phyloP scores from a whole-genome alignment of 2,113 vertebrate species.

The Sander lucioperca region DNA sequence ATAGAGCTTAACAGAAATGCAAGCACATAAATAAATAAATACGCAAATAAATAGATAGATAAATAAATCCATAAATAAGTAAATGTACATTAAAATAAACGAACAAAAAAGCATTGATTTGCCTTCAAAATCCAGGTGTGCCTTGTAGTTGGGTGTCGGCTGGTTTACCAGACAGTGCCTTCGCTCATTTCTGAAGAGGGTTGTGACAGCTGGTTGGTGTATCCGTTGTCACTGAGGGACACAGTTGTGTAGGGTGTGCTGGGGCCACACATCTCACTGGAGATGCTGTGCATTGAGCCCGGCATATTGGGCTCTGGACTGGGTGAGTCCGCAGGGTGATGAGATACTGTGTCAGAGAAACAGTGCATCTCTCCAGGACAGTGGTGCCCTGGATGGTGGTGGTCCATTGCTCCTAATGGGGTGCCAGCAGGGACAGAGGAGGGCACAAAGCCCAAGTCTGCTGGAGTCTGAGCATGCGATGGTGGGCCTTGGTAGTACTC shows the following conservation, averaged over 20 bases:
- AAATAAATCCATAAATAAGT: conserved; percentile 61
- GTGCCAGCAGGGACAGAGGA: conserved; percentile 94
- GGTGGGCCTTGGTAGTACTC: conserved; percentile 98
- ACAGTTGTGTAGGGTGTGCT: conserved; percentile 92
- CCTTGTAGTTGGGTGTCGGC: conserved; percentile 11
- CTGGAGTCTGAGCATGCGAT: conserved; percentile 94
- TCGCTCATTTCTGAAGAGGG: conserved; percentile 96
- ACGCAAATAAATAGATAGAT: conserved; percentile 51
- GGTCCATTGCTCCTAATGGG: conserved; percentile 92
- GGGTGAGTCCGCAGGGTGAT: conserved; percentile 93
- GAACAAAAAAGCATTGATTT: conserved; percentile 36
- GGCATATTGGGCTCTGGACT: conserved; percentile 94
- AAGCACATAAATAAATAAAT: conserved; percentile 63
- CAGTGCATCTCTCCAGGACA: conserved; percentile 92
- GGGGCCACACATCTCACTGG: conserved; percentile 93
- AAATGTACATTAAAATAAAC: conserved; percentile 55
- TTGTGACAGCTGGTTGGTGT: conserved; percentile 95
- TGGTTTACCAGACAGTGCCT: conserved; percentile 94
- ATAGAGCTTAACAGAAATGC: conserved; percentile 35
- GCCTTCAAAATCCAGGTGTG: conserved; percentile 54
- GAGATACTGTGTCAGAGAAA: conserved; percentile 93
- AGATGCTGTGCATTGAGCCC: conserved; percentile 93
- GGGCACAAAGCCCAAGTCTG: conserved; percentile 94
- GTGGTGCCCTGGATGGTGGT: conserved; percentile 92
- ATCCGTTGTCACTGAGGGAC: conserved; percentile 92